Base-by-base conservation (phyloP, 2,113 vertebrate genomes). In the Platycercus adscitus region DNA sequence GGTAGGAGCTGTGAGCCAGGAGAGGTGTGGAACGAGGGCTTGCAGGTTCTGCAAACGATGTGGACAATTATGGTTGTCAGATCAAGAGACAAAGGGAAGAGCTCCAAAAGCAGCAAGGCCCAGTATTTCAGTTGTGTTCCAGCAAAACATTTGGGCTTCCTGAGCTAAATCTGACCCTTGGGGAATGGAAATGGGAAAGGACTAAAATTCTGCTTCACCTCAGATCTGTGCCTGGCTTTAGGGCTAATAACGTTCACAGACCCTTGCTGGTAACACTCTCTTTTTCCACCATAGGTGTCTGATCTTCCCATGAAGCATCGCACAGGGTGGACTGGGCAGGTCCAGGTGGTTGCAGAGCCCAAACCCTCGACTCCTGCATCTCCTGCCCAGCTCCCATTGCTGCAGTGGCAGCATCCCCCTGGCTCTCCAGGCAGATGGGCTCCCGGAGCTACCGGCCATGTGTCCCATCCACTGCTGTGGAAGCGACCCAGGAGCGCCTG, bases 381-480 rank as follows among this genome's bases (percentile, higher is more conserved):
- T 58, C 60, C 87, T 46, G 8, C 86, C 14, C 82, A 72, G 60
- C 88, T 98, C 18, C 97, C 98, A 13, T 49, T 9, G 1, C 91
- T 98, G 50, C 86, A 58, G 21, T 3, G 56, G 64, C 97, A 84
- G 41, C 71, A 52, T 25, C 33, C 71, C 25, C 16, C 64, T 0
- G 0, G 17, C 18, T 68, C 56, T 25, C 21, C 4, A 17, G 49
- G 71, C 24, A 65, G 24, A 5, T 77, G 92, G 65, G 33, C 72
- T 23, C 82, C 70, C 3, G 35, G 65, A 20, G 39, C 39, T 5
- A 41, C 70, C 0, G 8, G 69, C n/a, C 46, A 39, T 0, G 5
- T 25, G 13, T 97, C 97, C 8, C 97, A 71, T 7, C 98, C 96
- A 2, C 95, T 90, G 0, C 87, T n/a, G n/a, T 84, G 18, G 2